Evolutionary conservation across 2,113 vertebrate species (phyloP).

Genomic region (Dendrocopos noguchii): DNA sequence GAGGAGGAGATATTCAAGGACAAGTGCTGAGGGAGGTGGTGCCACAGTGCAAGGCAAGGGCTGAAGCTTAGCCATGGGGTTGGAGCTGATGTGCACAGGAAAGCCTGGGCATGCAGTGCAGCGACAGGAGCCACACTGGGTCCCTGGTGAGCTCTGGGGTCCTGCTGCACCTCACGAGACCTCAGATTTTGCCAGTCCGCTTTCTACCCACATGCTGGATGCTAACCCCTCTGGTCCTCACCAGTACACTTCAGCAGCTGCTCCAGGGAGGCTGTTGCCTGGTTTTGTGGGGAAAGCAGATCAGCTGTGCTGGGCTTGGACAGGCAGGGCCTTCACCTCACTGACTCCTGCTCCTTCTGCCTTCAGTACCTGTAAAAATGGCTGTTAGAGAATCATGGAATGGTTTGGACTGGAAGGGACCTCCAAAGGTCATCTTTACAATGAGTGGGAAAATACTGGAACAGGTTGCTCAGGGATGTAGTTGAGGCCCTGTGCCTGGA

Average conservation of each 20-base stretch:
- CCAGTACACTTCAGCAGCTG: too few relatives aligned
- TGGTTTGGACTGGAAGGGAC: too few relatives aligned
- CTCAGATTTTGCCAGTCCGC: not conserved
- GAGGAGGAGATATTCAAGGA: not conserved
- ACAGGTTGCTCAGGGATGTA: too few relatives aligned
- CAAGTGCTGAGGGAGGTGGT: too few relatives aligned
- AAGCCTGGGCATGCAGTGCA: not conserved
- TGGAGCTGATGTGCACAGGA: not conserved
- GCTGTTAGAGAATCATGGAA: not conserved
- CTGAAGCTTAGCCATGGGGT: not conserved
- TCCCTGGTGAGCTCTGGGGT: not conserved
- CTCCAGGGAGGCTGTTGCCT: not conserved
- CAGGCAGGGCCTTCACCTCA: not conserved
- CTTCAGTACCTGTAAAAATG: not conserved
- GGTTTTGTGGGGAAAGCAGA: not conserved
- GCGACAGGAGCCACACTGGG: not conserved
- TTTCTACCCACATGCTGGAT: not conserved
- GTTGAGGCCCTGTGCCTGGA: too few relatives aligned
- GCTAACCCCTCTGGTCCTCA: too few relatives aligned
- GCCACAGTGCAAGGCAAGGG: not conserved
- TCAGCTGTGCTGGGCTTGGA: not conserved
- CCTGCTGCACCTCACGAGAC: not conserved
- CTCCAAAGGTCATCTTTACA: too few relatives aligned
- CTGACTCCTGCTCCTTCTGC: not conserved
- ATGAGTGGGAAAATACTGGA: too few relatives aligned